Percentiles rank a stretch among this genome's conserved stretches.
Conservation (phyloP, 2,113 vertebrate genomes). For the Podarcis cretensis region DNA sequence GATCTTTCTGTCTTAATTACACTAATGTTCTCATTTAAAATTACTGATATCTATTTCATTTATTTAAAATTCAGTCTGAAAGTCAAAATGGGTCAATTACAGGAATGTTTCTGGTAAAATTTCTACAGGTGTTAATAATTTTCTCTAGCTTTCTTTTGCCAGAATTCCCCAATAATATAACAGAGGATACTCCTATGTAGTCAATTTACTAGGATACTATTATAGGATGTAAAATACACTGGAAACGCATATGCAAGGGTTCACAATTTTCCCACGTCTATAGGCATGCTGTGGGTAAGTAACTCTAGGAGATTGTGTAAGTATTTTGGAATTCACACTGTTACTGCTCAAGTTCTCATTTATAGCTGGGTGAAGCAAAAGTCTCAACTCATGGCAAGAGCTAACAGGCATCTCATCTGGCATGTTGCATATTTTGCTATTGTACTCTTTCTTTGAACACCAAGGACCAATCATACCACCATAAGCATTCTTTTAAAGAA, state of each 20-base stretch:
- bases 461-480: neutral
- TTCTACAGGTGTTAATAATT: neutral
- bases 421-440: neutral
- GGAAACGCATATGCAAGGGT: neutral
- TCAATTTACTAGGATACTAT: neutral
- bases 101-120: slow-evolving; percentile 12
- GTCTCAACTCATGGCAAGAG: neutral
- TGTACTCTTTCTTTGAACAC: neutral
- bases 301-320: no score
- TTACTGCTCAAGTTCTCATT: neutral
- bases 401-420: neutral
- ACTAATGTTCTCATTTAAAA: slow-evolving; percentile 9
- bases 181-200: neutral
- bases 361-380: neutral
- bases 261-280: neutral
- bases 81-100: neutral
- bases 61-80: neutral
- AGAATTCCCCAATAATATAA: neutral
- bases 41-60: neutral
- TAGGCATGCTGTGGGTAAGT: neutral
- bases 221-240: neutral
- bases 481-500: neutral
- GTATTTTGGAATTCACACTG: neutral
- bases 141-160: neutral
- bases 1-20: slow-evolving; percentile 10